These are phyloP conservation scores for Eulemur mongoz DNA, from an alignment of 2,797 vertebrate genomes.

Conservation along the genomic window DNA sequence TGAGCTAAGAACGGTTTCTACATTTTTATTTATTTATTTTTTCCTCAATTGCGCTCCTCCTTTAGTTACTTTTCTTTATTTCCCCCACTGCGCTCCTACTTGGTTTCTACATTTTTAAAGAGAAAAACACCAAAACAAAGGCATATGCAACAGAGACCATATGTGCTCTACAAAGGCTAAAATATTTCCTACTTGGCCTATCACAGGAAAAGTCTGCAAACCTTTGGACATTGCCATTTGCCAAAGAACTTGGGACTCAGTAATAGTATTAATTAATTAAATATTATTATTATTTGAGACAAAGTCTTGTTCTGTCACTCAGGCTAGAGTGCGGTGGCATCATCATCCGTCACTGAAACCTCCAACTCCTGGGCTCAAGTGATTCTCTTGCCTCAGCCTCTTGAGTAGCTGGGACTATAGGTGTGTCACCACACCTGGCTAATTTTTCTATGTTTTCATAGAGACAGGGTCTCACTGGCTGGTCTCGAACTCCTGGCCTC, in stretches of 20 bases:
- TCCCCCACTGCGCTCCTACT: no score
- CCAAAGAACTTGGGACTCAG: background rate
- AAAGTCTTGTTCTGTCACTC: no score
- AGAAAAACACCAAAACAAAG: background rate
- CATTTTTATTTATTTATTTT: background rate
- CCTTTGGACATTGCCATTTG: background rate
- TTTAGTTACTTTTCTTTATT: no score
- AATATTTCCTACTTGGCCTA: background rate
- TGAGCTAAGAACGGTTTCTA: background rate
- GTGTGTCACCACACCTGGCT: no score
- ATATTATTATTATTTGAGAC: background rate
- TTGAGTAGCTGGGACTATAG: no score
- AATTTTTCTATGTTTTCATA: no score
- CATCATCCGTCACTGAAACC: no score
- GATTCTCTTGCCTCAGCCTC: no score
- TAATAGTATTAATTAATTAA: background rate
- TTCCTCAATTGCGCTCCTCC: background rate
- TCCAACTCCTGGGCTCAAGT: no score
- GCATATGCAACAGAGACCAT: background rate
- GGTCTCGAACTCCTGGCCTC: no score
- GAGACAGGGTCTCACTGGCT: no score
- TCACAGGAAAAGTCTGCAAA: background rate
- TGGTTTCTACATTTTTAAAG: background rate
- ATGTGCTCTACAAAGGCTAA: background rate
- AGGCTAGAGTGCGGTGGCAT: no score